These are phyloP conservation scores for Hypomesus transpacificus DNA, from an alignment of 2,113 vertebrate genomes.

Conservation along the genomic window DNA sequence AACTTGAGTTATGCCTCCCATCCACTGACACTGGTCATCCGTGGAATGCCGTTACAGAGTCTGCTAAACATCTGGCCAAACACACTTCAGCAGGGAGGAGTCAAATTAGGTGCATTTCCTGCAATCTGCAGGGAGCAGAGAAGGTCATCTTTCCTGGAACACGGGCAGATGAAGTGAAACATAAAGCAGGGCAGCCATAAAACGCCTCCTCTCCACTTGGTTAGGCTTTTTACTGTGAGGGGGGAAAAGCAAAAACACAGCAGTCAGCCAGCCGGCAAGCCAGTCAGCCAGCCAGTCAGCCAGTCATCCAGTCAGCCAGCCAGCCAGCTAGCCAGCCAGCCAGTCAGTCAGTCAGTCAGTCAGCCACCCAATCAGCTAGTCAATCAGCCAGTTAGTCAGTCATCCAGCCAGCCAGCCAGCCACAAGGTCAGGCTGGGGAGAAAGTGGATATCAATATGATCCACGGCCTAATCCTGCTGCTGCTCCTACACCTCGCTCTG, in stretches of 20 bases:
- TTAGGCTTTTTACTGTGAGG: constrained; percentile 39
- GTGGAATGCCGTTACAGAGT: constrained; percentile 48
- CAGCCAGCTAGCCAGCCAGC: no score
- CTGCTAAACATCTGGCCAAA: constrained; percentile 62
- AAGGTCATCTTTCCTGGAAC: constrained; percentile 45
- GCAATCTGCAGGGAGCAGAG: constrained; percentile 46
- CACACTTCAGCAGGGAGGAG: constrained; percentile 47
- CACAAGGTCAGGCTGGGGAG: constrained; percentile 54
- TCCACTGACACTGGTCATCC: constrained; percentile 51
- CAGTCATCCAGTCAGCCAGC: no score
- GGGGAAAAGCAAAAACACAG: neutral
- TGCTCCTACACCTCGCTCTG: constrained; percentile 2
- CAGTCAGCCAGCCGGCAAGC: neutral
- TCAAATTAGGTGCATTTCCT: constrained; percentile 65
- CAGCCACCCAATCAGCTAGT: neutral
- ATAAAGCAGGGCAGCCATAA: constrained; percentile 47
- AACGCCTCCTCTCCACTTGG: constrained; percentile 36
- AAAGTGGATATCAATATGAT: constrained; percentile 40
- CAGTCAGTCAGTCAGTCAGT: neutral
- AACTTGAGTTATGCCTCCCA: constrained; percentile 54
- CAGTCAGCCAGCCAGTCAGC: no score
- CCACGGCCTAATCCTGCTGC: constrained; percentile 30
- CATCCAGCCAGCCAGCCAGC: constrained; percentile 1
- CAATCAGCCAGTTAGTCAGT: no score
- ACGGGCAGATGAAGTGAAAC: constrained; percentile 51